Evolutionary conservation across 2,113 vertebrate genomes (phyloP).

Genomic region (Ceyx margarethae): DNA sequence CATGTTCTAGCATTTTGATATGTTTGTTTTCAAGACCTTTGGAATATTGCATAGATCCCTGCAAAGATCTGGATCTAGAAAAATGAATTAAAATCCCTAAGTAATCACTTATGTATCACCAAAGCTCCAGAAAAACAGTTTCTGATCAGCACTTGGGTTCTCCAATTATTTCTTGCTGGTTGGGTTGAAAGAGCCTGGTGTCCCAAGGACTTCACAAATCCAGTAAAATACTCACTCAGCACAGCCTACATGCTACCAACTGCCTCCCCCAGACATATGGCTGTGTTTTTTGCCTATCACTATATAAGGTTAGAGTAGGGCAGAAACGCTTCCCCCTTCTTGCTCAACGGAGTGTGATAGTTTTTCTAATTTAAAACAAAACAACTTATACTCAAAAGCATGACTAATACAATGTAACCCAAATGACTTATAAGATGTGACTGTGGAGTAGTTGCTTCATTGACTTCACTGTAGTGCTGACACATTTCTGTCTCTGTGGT

Average conservation of each 20-base stretch:
- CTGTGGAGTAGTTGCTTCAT: background rate
- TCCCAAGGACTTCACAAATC: constrained; percentile 47
- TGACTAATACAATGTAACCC: constrained; percentile 62
- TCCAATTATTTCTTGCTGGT: constrained; percentile 8
- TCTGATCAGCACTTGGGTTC: background rate
- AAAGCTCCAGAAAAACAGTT: background rate
- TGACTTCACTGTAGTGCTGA: background rate
- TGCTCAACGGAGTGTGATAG: constrained; percentile 41
- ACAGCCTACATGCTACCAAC: constrained; percentile 53
- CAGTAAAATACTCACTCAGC: constrained; percentile 48
- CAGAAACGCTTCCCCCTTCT: constrained; percentile 48
- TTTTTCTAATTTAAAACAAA: constrained; percentile 74
- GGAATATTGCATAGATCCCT: background rate
- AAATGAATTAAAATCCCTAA: background rate
- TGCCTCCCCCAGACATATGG: constrained; percentile 76
- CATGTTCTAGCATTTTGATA: background rate
- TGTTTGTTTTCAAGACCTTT: background rate
- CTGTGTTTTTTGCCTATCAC: constrained; percentile 53
- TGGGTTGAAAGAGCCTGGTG: background rate
- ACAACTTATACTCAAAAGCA: background rate
- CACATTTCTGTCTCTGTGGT: background rate
- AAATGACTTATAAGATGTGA: fast-evolving
- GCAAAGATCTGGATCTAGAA: background rate
- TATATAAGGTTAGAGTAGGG: constrained; percentile 53
- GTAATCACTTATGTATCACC: background rate